Evolutionary conservation across 37 sponge, comb jelly and placozoan species (phyloP).

Genomic region (Lycopodina hypogea): DNA sequence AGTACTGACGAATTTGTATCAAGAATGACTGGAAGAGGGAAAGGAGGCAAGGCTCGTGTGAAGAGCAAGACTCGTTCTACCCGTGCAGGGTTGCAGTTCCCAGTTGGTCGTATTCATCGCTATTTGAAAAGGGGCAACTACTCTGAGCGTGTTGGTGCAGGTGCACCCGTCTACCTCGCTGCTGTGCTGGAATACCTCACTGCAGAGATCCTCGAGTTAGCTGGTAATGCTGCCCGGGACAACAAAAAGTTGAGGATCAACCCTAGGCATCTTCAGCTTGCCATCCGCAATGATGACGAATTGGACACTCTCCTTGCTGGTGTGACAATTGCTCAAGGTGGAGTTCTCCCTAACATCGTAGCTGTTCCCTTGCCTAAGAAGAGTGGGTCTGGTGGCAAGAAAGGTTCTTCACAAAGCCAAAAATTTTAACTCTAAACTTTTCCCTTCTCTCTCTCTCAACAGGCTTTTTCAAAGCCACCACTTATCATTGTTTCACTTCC

Average conservation of each 20-base stretch:
- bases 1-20: no score
- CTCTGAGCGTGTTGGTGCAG: slow-evolving; percentile 92
- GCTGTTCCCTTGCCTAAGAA: slow-evolving; percentile 98
- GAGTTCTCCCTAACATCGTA: slow-evolving; percentile 99
- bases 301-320: slow-evolving; percentile 96
- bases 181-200: slow-evolving; percentile 99
- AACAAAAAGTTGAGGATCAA: slow-evolving; percentile 99
- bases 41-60: slow-evolving; percentile 94
- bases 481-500: neutral
- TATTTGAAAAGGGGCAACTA: slow-evolving; percentile 90
- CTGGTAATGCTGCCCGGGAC: slow-evolving; percentile 99
- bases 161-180: slow-evolving; percentile 99
- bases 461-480: slow-evolving; percentile 77
- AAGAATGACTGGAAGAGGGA: slow-evolving; percentile 99
- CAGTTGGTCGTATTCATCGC: slow-evolving; percentile 97
- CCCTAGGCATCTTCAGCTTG: slow-evolving; percentile 98
- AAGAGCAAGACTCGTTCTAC: slow-evolving; percentile 95
- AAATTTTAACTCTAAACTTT: slow-evolving; percentile 57
- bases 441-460: no score
- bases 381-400: slow-evolving; percentile 60
- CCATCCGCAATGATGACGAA: slow-evolving; percentile 99
- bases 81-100: slow-evolving; percentile 99
- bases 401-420: slow-evolving; percentile 73
- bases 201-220: slow-evolving; percentile 99
- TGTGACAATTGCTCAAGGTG: slow-evolving; percentile 98